Base-by-base conservation (phyloP, 2,113 vertebrate genomes). In the Bos indicus region DNA sequence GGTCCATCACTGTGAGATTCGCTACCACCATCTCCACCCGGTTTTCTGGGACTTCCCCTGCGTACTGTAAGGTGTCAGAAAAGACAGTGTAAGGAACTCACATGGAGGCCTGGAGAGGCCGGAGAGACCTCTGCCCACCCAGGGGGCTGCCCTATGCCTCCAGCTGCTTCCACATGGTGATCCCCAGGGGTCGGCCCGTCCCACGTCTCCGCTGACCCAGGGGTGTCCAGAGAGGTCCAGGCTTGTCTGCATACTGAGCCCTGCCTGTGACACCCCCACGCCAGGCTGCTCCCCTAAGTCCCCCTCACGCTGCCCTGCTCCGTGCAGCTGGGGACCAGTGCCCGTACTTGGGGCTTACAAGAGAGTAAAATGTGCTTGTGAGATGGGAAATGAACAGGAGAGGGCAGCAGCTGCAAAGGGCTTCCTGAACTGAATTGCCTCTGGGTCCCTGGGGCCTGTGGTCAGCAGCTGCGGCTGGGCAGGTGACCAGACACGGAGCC, bases 11-110 rank as follows among this genome's bases (percentile, higher is more conserved):
- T 0, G 99, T 99, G 97, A 99, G 99, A 94, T 99, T 99, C 1
- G 99, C 99, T 36, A 99, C 99, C 95, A 99, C 99, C 0, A 99
- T 98, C 82, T 99, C 99, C 97, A 99, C 99, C 21, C 99, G 98
- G 98, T 99, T 99, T 97, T 99, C 99, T 0, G 99, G 99, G 57
- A 99, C 99, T 85, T 99, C 99, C 13, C 99, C 99, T 0, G 99
- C 99, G 80, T 99, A 99, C 99, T 99, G 98, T 40, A 90, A 64
- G 17, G 21, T 0, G 28, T 0, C 25, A 97, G 30, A 43, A 77
- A 94, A 91, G 43, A 52, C 16, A 67, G 2, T 0, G 33, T 96
- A 10, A 92, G 0, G 0, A 6, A 1, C 1, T 7, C 3, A 3
- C 0, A 4, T 0, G 25, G 51, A 16, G 5, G 51, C 46, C 40